Base-by-base conservation (phyloP, 2,888 invertebrate genomes). In the Orthonychiurus folsomi region DNA sequence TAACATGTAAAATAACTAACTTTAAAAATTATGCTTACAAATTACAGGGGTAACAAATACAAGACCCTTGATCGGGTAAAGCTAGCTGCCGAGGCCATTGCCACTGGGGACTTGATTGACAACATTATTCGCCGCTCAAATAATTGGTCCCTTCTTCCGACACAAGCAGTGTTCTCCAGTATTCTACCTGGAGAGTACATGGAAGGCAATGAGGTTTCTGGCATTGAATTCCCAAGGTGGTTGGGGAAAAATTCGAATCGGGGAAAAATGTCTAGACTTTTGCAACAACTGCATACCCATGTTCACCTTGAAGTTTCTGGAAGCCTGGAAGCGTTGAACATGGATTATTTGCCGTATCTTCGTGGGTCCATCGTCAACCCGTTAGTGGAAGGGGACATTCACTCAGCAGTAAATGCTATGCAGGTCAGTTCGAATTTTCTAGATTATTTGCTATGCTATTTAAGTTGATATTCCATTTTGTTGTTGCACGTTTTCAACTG, bases 201-300 rank as follows among this genome's bases (percentile, higher is more conserved):
- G 84, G 82, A 86, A 26, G 97, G 97, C 0, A 82, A 86, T 74
- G 77, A 94, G 63, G 80, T 82, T 0, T 85, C 84, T 0, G 87
- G 87, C 80, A 87, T 94, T 23, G 86, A 87, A 75, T 99, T 99
- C 78, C 99, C 99, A 1, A 80, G 83, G 50, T 99, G 97, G 96
- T 84, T 99, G 60, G 99, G 99, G 1, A 93, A 93, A 79, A 92
- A 95, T 80, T 96, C 97, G 0, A 86, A 85, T 66, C 80, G 82
- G 21, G 85, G 79, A 68, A 97, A 96, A 79, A 85, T 88, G 75
- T 84, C 86, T 55, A 81, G 95, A 23, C 80, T 94, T 56, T 79
- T 88, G 15, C 88, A 88, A 77, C 92, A 93, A 77, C 81, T 95
- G 59, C 86, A 89, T 72, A 82, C 86, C n/a, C 96, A 96, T 74